Evolutionary conservation across 2,888 invertebrate genomes (phyloP), one percentile per base, ranked within the genome.

Genomic region (Monopis laevigella): DNA sequence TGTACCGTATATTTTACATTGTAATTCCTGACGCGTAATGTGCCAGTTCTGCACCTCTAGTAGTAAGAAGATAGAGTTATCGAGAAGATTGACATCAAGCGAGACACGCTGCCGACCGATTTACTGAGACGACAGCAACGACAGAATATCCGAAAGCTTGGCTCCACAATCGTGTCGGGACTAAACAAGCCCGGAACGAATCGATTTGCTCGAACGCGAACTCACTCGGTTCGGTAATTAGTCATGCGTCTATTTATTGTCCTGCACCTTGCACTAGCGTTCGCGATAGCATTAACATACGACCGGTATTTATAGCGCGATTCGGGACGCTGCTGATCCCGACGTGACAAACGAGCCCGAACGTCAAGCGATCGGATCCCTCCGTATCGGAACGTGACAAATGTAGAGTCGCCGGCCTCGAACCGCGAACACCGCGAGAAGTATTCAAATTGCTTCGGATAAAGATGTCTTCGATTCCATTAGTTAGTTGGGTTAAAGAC

Each of bases 391-490:
- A 32, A 17, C 21, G 36, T 36, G 36, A 36, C 36, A 36, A 36
- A 36, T 36, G 36, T 36, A 4, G 13, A 17, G 17, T 13, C 32
- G 29, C 11, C 14, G 17, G 16, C 8, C 32, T n/a, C 32, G 14
- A 17, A 32, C 16, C 32, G 36, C 36, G 28, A 43, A 30, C 24
- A n/a, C 19, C 28, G 45, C 45, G 45, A 49, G 21, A 50, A 50
- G 48, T 50, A 47, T 49, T 45, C 44, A 29, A 40, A 29, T 19
- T 34, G 24, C 16, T 42, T 42, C 24, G 39, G 40, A 39, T 57
- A 62, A 59, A 62, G 62, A 62, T 59, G 62, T 58, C 59, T 54
- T 51, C 51, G 50, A 53, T 47, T 49, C 63, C 58, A 65, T 71
- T 69, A 65, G 55, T 51, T 47, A 50, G 50, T 53, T 53, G 51